Evolutionary conservation across 1,140 invertebrate species (phyloP), one percentile per base, ranked within the genome.

Genomic region (Acromyrmex echinatior): DNA sequence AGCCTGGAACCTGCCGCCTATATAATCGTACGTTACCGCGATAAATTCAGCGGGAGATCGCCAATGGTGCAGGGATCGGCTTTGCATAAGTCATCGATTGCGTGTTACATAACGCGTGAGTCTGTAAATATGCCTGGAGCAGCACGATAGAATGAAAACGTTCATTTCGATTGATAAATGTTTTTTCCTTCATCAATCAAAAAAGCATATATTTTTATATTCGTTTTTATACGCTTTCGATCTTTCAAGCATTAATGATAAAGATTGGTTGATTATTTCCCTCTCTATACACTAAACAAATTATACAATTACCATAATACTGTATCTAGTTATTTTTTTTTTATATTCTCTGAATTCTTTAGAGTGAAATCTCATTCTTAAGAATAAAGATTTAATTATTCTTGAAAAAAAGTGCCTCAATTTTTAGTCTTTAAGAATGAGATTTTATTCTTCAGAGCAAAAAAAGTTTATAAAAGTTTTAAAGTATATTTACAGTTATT

Each of bases 41-140:
- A 68, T 68, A 66, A 68, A 80, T 80, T 80, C 9, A 9, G 2
- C n/a, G 16, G 1, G 78, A 56, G 63, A 68, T 49, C 62, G 49
- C 28, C 35, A 21, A 45, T 16, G 58, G 62, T 68, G 45, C 63
- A 18, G 28, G 60, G 31, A 53, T 79, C 63, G 62, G 49, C 62
- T 68, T 35, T 79, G 28, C 78, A 53, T 68, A 80, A 68, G 62
- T 80, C 45, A 80, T 53, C 28, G 39, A 65, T 65, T 14, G 45
- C 49, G 63, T 16, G 28, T 70, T 39, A 39, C 28, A 14, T 35
- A 68, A 56, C 14, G 49, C 31, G 10, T 45, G 5, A 76, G 35
- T 77, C 74, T 51, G 25, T 63, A 79, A 53, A 66, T 79, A 35
- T 35, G 25, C 25, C 39, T 3, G 28, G 3, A 18, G 28, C 63